Evolutionary conservation across 2,113 vertebrate species (phyloP), one percentile per base, ranked within the genome.

Genomic region (Columbina picui): DNA sequence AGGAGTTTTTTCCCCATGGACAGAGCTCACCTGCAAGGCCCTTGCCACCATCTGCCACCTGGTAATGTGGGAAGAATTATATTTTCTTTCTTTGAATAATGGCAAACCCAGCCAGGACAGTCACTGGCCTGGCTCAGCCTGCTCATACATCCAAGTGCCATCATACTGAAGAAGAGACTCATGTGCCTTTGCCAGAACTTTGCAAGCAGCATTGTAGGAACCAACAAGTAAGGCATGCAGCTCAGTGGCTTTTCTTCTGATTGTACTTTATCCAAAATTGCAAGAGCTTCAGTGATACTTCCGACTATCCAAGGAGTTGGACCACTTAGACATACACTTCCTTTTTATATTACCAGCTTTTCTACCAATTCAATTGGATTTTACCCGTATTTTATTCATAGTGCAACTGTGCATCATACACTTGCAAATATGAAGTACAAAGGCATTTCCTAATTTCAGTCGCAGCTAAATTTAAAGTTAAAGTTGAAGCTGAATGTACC

Each of bases 131-230:
- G 2, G 6, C 13, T 76, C 38, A 60, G 25, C 3, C 12, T 65
- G 56, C 70, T 56, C 0, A 0, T 56, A 3, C 0, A 2, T 13
- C 16, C 41, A 23, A 0, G 13, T 34, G 3, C 13, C 17, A 5
- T 47, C 59, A 7, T 4, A 17, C 12, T 25, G 9, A 73, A 80
- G 60, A 25, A 73, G 34, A 59, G 32, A 8, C 19, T 57, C n/a
- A 5, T 2, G 1, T 22, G 25, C 16, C 27, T 84, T 50, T 36
- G 27, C n/a, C 61, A 55, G 78, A 84, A 7, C 25, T 20, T 50
- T 41, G 41, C 19, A 3, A 25, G 14, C 8, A 12, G 7, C 55
- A 4, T 19, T 47, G 49, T 11, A 47, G 36, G 15, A 73, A 32
- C 14, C 50, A 87, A 32, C 7, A 77, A 32, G 12, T 79, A 53